Evolutionary conservation across 2,888 invertebrate genomes (phyloP), one percentile per base, ranked within the genome.

Genomic region (Synergus gifuensis): DNA sequence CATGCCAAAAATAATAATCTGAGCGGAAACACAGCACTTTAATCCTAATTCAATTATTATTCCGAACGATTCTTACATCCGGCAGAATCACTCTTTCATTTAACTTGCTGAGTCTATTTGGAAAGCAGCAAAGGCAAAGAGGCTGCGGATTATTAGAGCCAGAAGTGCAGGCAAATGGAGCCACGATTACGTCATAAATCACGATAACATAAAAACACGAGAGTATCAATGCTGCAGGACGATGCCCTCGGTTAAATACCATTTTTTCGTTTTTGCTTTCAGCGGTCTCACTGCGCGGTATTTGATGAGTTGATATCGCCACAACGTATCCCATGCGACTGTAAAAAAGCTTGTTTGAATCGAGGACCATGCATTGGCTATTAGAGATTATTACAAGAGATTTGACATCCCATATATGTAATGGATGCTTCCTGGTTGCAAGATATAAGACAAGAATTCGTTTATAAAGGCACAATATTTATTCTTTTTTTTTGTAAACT

Each of bases 21-120:
- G 76, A 79, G 78, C 78, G 36, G 60, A 69, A 76, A 66, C n/a
- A 18, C 49, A 36, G 78, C 80, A 82, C 86, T 86, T 87, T 86
- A 86, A 88, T 88, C 86, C 85, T 82, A 86, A 86, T 85, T 86
- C 86, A 85, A 86, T 86, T 87, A 87, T 89, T 88, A 89, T 89
- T 88, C 86, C 86, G 83, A 86, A 86, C 85, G 87, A 88, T 87
- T 87, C 85, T 85, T 84, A 81, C 78, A 82, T 82, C 84, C 84
- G 85, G 82, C 73, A 66, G 76, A 69, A 82, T 82, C 73, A 80
- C 73, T 79, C 79, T 80, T 58, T 77, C 79, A 79, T 79, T 77
- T 81, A 7, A 67, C 49, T 62, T 76, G 81, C 54, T 64, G 69
- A n/a, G 69, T 76, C 80, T 86, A 86, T 87, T 87, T 88, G 81